phyloP scores from a whole-genome alignment of 2,113 vertebrate genomes.

The Terrapene triunguis region DNA sequence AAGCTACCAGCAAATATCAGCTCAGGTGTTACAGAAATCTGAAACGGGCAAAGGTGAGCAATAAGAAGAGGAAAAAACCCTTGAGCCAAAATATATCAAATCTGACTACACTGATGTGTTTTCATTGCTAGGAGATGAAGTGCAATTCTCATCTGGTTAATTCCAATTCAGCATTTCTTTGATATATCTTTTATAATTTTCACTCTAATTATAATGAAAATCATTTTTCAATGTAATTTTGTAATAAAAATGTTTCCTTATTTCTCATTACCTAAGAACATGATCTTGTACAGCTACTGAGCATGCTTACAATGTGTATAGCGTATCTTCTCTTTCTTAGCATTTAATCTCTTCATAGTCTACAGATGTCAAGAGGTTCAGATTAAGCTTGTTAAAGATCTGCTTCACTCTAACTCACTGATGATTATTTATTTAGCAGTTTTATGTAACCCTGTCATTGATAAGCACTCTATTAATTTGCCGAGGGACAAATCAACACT shows the following conservation, averaged over 20 bases:
- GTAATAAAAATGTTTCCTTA: slow-evolving; percentile 81
- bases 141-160: slow-evolving; percentile 71
- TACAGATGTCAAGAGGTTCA: slow-evolving; percentile 92
- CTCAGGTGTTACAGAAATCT: slow-evolving; percentile 39
- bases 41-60: slow-evolving; percentile 74
- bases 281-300: slow-evolving; percentile 59
- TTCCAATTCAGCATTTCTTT: slow-evolving; percentile 77
- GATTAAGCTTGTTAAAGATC: slow-evolving; percentile 97
- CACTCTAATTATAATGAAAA: slow-evolving; percentile 84
- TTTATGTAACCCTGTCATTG: slow-evolving; percentile 98
- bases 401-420: slow-evolving; percentile 95
- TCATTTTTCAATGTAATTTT: slow-evolving; percentile 81
- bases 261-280: slow-evolving; percentile 80
- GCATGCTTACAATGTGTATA: slow-evolving; percentile 69
- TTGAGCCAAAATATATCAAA: slow-evolving; percentile 75
- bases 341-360: slow-evolving; percentile 88
- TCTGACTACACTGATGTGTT: slow-evolving; percentile 53
- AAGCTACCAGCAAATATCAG: slow-evolving; percentile 43
- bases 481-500: slow-evolving; percentile 96
- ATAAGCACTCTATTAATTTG: slow-evolving; percentile 98
- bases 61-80: slow-evolving; percentile 72
- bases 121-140: slow-evolving; percentile 72
- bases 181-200: slow-evolving; percentile 82
- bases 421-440: slow-evolving; percentile 99
- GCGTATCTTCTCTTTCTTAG: slow-evolving; percentile 78